These are phyloP conservation scores for Dryococelus australis DNA, from an alignment of 2,888 invertebrate genomes.

Conservation along the genomic window DNA sequence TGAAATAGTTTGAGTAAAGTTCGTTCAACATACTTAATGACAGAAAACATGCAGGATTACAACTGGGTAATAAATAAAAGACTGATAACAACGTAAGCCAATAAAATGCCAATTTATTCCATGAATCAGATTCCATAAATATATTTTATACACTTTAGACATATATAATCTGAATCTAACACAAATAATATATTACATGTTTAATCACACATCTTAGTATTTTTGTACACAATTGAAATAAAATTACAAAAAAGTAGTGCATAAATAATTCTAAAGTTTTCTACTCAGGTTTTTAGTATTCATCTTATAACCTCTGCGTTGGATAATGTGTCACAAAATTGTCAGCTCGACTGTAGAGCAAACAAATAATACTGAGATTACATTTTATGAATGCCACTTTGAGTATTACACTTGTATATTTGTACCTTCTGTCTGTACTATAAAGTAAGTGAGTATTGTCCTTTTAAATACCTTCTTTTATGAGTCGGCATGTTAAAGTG, in stretches of 20 bases:
- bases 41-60: too few relatives aligned
- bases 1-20: too few relatives aligned
- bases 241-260: slow-evolving; percentile 2
- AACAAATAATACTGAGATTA: not conserved
- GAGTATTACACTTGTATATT: not conserved
- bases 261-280: not conserved
- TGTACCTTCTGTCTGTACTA: not conserved
- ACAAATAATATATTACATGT: not conserved
- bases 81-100: not conserved
- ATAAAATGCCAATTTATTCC: not conserved
- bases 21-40: too few relatives aligned
- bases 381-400: too few relatives aligned
- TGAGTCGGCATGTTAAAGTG: too few relatives aligned
- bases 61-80: not conserved
- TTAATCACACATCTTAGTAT: not conserved
- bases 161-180: slow-evolving; percentile 4
- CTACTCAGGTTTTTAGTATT: not conserved
- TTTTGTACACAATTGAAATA: not conserved
- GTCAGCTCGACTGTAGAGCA: not conserved
- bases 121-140: not conserved
- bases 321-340: not conserved
- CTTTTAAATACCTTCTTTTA: too few relatives aligned
- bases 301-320: not conserved
- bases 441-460: not conserved
- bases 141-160: not conserved